Base-by-base conservation (phyloP, 2,888 invertebrate species). In the Standfussiana lucernea region DNA sequence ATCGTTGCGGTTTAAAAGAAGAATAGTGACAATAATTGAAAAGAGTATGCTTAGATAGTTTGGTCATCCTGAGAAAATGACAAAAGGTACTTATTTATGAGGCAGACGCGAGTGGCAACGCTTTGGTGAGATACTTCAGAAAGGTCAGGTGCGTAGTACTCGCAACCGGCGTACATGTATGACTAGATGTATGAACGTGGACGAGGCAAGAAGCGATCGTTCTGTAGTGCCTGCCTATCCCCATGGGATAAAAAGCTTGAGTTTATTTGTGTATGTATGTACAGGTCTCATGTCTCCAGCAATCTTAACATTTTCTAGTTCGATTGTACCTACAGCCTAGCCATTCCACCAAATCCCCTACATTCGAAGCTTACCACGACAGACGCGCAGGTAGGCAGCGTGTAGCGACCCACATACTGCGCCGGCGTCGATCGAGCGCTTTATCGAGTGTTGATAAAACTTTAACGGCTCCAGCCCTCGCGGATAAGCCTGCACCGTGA, bases 401-500 rank as follows among this genome's bases (percentile, higher is more conserved):
- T 5, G 28, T 45, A 66, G 77, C 89, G 92, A 91, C 92, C 92
- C 90, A 91, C 92, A 92, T 92, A 91, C 85, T 71, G 84, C 86
- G 87, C 91, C 64, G 6, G 90, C 90, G 89, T 84, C 88, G 86
- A 83, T 86, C 90, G 86, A 89, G 86, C 89, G 86, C 86, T 86
- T 87, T 91, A 88, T 89, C 89, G 86, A 85, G 83, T 88, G 88
- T 89, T 90, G 93, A 93, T 92, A 93, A 93, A 90, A 87, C 90
- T 89, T 89, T 91, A 90, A 90, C 89, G 86, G 89, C 89, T 82
- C 77, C 81, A 80, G 86, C 82, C 88, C 86, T 80, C 77, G 80
- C 86, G 87, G 87, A 89, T 90, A 91, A 91, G 88, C 89, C 83
- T 75, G 80, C 87, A 86, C 90, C 94, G 92, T 95, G 93, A 94